These are phyloP conservation scores for Pimephales promelas DNA, from an alignment of 2,113 vertebrate genomes.

Conservation along the genomic window DNA sequence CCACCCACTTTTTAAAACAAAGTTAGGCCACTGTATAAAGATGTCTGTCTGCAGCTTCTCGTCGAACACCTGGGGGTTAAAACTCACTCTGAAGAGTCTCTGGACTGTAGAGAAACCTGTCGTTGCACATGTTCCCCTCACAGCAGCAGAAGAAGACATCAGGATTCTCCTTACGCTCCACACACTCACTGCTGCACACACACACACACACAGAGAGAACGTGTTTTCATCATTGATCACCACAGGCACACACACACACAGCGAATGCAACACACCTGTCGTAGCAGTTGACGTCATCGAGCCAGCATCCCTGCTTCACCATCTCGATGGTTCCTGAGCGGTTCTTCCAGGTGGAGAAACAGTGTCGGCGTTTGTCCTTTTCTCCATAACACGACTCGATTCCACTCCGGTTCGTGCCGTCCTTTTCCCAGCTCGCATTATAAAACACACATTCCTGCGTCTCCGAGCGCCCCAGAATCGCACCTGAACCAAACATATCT, in stretches of 20 bases:
- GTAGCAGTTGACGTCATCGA: conserved; percentile 98
- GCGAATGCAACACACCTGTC: conserved; percentile 80
- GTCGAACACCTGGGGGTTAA: neutral
- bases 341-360: conserved; percentile 98
- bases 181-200: conserved; percentile 85
- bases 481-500: conserved; percentile 73
- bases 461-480: conserved; percentile 96
- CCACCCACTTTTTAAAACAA: no score
- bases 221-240: no score
- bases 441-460: conserved; percentile 94
- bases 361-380: conserved; percentile 93
- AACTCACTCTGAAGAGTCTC: conserved; percentile 84
- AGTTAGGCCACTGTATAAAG: no score
- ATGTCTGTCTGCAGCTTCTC: neutral
- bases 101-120: conserved; percentile 90
- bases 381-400: conserved; percentile 91
- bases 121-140: conserved; percentile 96
- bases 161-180: conserved; percentile 94
- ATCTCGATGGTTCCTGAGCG: conserved; percentile 91
- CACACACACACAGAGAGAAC: neutral
- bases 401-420: conserved; percentile 93
- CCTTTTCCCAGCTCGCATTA: conserved; percentile 97
- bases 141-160: conserved; percentile 99
- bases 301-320: conserved; percentile 97
- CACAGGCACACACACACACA: no score